Evolutionary conservation across 2,113 vertebrate genomes (phyloP), one percentile per base, ranked within the genome.

Genomic region (Paracanthobrama guichenoti): DNA sequence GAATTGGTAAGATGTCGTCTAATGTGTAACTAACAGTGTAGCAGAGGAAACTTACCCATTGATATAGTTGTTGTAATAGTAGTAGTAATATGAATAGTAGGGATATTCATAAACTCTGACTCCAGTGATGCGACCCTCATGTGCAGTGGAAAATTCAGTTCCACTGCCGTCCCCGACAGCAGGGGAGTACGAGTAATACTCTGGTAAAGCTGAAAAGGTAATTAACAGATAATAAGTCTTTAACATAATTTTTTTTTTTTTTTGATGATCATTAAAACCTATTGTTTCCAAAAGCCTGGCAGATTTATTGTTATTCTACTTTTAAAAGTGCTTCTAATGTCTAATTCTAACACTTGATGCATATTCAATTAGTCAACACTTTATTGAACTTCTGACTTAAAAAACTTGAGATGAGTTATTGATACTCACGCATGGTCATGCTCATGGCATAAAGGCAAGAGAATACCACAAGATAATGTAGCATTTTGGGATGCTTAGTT

Each of bases 11-110:
- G 20, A 2, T 20, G 53, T 53, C 7, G 6, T 7, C 18, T 55
- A 55, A 55, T 55, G 53, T 22, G 53, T 55, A n/a, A n/a, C n/a
- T n/a, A n/a, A n/a, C n/a, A n/a, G n/a, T n/a, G n/a, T n/a, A n/a
- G n/a, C n/a, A n/a, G n/a, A n/a, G 10, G 0, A 72, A 26, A 82
- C 39, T 26, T 64, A 83, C 82, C 82, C 82, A 4, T 20, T 83
- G 14, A 83, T n/a, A 26, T 48, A 76, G 71, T 7, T 28, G 11
- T n/a, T n/a, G n/a, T n/a, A n/a, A n/a, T n/a, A n/a, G n/a, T 39
- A 3, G 26, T 3, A 31, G 62, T 35, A 66, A 28, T 66, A 66
- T 66, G 28, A 28, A 18, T 0, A 1, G 62, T 8, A 9, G 53
- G 53, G 18, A 8, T 55, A 55, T 55, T 55, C 53, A 55, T 22